Conservation (phyloP, 2,888 invertebrate genomes). For the Horisme vitalbata region DNA sequence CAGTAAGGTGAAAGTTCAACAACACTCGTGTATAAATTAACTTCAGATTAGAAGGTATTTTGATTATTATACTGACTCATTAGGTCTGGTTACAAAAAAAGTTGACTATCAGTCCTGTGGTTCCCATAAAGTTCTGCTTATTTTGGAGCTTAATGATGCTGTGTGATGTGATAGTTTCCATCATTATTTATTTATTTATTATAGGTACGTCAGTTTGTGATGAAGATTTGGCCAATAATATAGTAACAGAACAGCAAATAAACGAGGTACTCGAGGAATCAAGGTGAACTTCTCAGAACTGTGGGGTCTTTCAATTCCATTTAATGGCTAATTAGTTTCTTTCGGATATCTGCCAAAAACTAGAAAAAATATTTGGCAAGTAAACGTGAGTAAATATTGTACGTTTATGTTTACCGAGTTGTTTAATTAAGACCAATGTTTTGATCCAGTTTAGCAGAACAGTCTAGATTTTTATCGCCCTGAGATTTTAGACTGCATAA, state of each 20-base stretch:
- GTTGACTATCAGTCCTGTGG: no score
- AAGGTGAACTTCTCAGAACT: conserved; percentile 16
- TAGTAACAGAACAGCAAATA: neutral
- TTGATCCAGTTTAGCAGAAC: neutral
- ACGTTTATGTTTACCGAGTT: conserved; percentile 19
- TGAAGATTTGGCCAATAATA: no score
- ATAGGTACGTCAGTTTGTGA: no score
- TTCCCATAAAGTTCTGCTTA: no score
- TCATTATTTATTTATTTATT: no score
- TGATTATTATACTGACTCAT: no score
- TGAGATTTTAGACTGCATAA: neutral
- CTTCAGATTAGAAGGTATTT: no score
- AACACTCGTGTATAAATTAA: no score
- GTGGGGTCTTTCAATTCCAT: conserved; percentile 27
- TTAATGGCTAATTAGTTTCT: conserved; percentile 52
- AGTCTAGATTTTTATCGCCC: neutral
- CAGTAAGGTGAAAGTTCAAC: no score
- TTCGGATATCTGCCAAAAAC: conserved; percentile 44
- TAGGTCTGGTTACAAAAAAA: no score
- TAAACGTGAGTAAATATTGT: conserved; percentile 40
- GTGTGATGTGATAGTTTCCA: no score
- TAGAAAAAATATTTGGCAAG: conserved; percentile 41
- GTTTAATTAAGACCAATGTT: neutral
- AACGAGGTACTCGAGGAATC: neutral
- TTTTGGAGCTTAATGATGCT: no score